Conservation (phyloP, 2,113 vertebrate species). For the Centropristis striata region DNA sequence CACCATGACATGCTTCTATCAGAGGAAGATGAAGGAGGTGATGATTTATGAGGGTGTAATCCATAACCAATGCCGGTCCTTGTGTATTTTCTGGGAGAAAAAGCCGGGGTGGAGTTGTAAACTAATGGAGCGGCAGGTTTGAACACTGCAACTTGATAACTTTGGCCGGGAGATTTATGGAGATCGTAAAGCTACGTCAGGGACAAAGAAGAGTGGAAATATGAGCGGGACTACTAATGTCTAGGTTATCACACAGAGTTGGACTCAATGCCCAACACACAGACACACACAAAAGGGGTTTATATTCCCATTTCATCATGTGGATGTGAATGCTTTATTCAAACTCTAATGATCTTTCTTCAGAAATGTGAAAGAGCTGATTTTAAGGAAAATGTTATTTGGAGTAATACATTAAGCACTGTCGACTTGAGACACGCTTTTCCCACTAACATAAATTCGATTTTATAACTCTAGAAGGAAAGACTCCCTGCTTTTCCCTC, state of each 20-base stretch:
- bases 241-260: slow-evolving; percentile 73
- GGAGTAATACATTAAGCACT: slow-evolving; percentile 90
- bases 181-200: slow-evolving; percentile 83
- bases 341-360: slow-evolving; percentile 88
- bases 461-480: slow-evolving; percentile 89
- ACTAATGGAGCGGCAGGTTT: slow-evolving; percentile 85
- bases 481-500: slow-evolving; percentile 79
- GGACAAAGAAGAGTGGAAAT: slow-evolving; percentile 81
- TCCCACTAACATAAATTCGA: slow-evolving; percentile 85
- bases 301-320: slow-evolving; percentile 67
- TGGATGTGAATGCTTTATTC: slow-evolving; percentile 84
- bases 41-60: slow-evolving; percentile 84
- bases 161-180: slow-evolving; percentile 84
- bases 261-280: slow-evolving; percentile 61
- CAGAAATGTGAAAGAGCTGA: slow-evolving; percentile 82
- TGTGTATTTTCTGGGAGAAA: slow-evolving; percentile 81
- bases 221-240: slow-evolving; percentile 75
- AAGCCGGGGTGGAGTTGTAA: slow-evolving; percentile 80
- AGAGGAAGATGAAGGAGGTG: slow-evolving; percentile 68
- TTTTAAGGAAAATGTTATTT: slow-evolving; percentile 90
- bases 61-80: slow-evolving; percentile 72
- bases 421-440: slow-evolving; percentile 89
- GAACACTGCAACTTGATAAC: slow-evolving; percentile 81
- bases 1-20: slow-evolving; percentile 74
- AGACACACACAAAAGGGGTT: slow-evolving; percentile 51